phyloP scores from a whole-genome alignment of 2,888 invertebrate genomes.

The Dilophus febrilis region DNA sequence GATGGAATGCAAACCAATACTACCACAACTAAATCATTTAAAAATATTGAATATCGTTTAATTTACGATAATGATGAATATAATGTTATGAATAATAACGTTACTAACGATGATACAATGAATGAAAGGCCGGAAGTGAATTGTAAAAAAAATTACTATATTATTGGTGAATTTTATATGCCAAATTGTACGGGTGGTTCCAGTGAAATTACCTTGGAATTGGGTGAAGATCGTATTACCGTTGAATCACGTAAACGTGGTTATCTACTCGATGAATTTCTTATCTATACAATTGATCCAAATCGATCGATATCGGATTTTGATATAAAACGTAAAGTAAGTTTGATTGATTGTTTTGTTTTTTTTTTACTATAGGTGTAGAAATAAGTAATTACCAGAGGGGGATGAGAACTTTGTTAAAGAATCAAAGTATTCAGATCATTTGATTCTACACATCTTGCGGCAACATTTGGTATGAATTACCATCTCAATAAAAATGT shows the following conservation, averaged over 20 bases:
- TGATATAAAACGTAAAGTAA: neutral
- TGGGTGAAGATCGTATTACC: slow-evolving; percentile 60
- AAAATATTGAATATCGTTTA: too few relatives aligned
- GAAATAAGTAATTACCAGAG: too few relatives aligned
- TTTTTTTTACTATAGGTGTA: too few relatives aligned
- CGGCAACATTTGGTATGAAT: too few relatives aligned
- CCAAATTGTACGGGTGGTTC: slow-evolving; percentile 16
- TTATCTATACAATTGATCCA: slow-evolving; percentile 47
- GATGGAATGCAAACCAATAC: too few relatives aligned
- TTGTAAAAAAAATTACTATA: neutral
- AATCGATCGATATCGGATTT: slow-evolving; percentile 16
- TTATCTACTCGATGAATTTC: slow-evolving; percentile 49
- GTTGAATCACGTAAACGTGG: slow-evolving; percentile 42
- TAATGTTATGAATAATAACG: too few relatives aligned
- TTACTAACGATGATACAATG: neutral
- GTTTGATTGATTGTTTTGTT: neutral
- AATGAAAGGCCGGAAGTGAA: neutral
- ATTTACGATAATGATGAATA: too few relatives aligned
- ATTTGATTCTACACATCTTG: too few relatives aligned
- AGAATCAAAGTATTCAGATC: too few relatives aligned
- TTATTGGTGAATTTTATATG: slow-evolving; percentile 25
- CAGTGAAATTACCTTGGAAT: slow-evolving; percentile 46
- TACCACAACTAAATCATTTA: too few relatives aligned
- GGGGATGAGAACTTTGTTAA: too few relatives aligned
- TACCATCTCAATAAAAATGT: too few relatives aligned